Conservation (phyloP, 2,797 vertebrate genomes). For the Echiichthys vipera region DNA sequence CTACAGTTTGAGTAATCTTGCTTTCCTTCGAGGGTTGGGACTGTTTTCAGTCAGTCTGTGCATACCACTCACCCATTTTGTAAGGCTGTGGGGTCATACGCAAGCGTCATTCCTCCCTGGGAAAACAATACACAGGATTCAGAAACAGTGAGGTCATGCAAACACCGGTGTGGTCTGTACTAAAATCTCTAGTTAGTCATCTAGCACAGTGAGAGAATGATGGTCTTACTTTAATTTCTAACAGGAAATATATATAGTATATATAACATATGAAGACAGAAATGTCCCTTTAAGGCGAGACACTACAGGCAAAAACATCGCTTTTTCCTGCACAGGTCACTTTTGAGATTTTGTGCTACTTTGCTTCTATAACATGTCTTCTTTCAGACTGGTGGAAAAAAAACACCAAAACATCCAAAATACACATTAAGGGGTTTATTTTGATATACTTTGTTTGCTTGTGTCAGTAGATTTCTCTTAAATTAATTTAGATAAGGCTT, state of each 20-base stretch:
- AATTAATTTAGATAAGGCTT: too few relatives aligned
- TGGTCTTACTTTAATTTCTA: not conserved
- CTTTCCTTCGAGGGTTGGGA: conserved; percentile 65
- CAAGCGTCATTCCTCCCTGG: conserved; percentile 93
- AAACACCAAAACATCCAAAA: too few relatives aligned
- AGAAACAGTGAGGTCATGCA: conserved; percentile 74
- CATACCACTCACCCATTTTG: conserved; percentile 91
- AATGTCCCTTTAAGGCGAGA: conserved; percentile 7
- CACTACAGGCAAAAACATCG: too few relatives aligned
- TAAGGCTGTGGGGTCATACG: conserved; percentile 93
- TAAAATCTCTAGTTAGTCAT: conserved; percentile 29
- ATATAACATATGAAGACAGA: not conserved
- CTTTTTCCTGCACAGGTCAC: too few relatives aligned
- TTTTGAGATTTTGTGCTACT: too few relatives aligned
- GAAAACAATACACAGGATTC: conserved; percentile 76
- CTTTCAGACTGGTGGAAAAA: too few relatives aligned
- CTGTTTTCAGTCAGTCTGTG: conserved; percentile 73
- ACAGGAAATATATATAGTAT: not conserved
- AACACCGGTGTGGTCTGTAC: conserved; percentile 42
- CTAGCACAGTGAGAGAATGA: not conserved
- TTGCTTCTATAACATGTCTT: too few relatives aligned
- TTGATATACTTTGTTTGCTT: too few relatives aligned
- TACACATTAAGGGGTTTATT: too few relatives aligned
- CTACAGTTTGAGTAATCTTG: conserved; percentile 7
- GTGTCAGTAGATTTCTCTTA: too few relatives aligned